These are phyloP conservation scores for Ranitomeya imitator DNA, from an alignment of 2,113 vertebrate species.

Conservation along the genomic window DNA sequence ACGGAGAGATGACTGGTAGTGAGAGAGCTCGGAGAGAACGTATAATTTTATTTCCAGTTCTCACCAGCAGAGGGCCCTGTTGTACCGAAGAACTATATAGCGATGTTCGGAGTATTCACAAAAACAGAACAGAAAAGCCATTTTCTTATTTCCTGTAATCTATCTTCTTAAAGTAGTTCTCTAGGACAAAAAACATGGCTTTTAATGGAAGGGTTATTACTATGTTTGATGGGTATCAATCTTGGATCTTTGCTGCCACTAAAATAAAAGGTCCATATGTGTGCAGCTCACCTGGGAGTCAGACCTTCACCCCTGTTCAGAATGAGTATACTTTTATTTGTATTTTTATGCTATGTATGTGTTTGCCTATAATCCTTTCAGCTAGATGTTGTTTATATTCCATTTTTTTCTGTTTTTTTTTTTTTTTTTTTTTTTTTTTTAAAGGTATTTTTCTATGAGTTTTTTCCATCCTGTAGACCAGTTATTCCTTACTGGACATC, in stretches of 20 bases:
- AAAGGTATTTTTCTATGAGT: background rate
- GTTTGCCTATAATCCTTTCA: too few species aligned
- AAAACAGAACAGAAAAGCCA: background rate
- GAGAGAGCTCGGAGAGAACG: background rate
- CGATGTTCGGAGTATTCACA: background rate
- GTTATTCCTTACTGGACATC: background rate
- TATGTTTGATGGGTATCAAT: background rate
- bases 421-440: too few species aligned
- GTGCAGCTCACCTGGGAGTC: too few species aligned
- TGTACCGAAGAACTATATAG: background rate
- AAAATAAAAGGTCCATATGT: background rate
- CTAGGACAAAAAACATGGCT: background rate
- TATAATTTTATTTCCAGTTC: background rate
- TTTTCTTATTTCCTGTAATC: background rate
- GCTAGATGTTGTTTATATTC: too few species aligned
- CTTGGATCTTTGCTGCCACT: background rate
- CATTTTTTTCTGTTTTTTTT: background rate
- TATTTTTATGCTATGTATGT: too few species aligned
- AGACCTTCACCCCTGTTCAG: too few species aligned
- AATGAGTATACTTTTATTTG: too few species aligned
- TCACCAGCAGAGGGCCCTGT: background rate
- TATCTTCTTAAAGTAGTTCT: background rate
- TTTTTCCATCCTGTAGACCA: background rate
- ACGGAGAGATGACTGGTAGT: background rate
- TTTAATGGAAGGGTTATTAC: background rate